Evolutionary conservation across 2,888 invertebrate genomes (phyloP).

Genomic region (Scaptomyza polygonia): DNA sequence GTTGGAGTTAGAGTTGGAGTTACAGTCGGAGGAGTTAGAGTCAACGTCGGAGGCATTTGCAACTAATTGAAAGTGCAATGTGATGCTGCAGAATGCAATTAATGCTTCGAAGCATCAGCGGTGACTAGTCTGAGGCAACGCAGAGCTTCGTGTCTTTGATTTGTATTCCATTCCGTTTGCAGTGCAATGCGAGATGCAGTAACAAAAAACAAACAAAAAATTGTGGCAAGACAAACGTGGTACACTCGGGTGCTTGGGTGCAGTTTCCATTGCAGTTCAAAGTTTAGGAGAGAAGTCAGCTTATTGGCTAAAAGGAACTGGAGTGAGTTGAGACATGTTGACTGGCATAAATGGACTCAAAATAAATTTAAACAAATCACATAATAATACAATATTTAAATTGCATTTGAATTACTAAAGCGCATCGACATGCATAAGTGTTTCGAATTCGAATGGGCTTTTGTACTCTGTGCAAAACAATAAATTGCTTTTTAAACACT

Average conservation of each 20-base stretch:
- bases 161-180: constrained; percentile 50
- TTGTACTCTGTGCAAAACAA: constrained; percentile 56
- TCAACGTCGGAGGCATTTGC: constrained; percentile 62
- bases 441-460: constrained; percentile 9
- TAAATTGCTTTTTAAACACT: constrained; percentile 80
- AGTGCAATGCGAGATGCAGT: constrained; percentile 30
- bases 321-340: background rate
- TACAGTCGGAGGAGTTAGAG: constrained; percentile 16
- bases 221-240: constrained; percentile 13
- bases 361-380: background rate
- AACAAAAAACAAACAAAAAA: constrained; percentile 18
- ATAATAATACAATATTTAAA: background rate
- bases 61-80: constrained; percentile 84
- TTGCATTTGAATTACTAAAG: background rate
- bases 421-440: background rate
- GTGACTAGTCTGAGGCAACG: constrained; percentile 9
- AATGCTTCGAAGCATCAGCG: constrained; percentile 76
- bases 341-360: background rate
- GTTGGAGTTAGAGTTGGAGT: constrained; percentile 16
- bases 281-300: constrained; percentile 21
- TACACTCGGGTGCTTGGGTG: constrained; percentile 4
- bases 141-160: constrained; percentile 56
- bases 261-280: constrained; percentile 27
- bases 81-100: constrained; percentile 83
- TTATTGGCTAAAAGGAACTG: constrained; percentile 9